Conservation (phyloP, 2,888 invertebrate species). For the Cheilosia scutellata region DNA sequence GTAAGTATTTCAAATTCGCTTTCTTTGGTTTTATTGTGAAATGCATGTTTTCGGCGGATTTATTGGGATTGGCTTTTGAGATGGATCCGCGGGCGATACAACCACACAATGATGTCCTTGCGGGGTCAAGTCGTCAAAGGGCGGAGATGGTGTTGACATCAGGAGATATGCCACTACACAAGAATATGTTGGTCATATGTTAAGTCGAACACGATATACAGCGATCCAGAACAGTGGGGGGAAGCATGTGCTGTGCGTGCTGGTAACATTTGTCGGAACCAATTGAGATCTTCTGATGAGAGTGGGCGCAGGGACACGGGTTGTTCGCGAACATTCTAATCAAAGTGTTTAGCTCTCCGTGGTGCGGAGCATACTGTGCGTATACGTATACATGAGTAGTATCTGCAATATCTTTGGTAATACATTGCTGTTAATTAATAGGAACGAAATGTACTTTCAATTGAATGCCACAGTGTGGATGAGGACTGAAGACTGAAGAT, state of each 20-base stretch:
- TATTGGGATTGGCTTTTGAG: slow-evolving; percentile 50
- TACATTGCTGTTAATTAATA: slow-evolving; percentile 68
- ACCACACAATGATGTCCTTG: slow-evolving; percentile 67
- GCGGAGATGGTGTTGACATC: slow-evolving; percentile 69
- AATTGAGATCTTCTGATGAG: slow-evolving; percentile 68
- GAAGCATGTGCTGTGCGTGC: slow-evolving; percentile 39
- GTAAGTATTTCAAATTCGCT: slow-evolving; percentile 50
- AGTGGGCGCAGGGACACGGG: slow-evolving; percentile 62
- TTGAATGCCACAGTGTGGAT: background rate
- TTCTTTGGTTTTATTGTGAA: slow-evolving; percentile 55
- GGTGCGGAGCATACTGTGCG: background rate
- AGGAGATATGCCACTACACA: slow-evolving; percentile 58
- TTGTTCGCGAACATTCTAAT: slow-evolving; percentile 72
- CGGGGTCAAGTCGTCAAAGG: slow-evolving; percentile 68
- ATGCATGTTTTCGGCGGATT: slow-evolving; percentile 67
- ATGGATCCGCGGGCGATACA: slow-evolving; percentile 37
- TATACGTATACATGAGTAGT: slow-evolving; percentile 34
- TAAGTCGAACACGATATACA: slow-evolving; percentile 54
- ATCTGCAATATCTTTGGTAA: slow-evolving; percentile 44
- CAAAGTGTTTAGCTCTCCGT: slow-evolving; percentile 30
- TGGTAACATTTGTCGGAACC: slow-evolving; percentile 53
- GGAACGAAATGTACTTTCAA: slow-evolving; percentile 9
- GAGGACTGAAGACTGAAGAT: background rate
- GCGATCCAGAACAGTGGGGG: background rate
- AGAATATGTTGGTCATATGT: slow-evolving; percentile 63